Evolutionary conservation across 2,888 invertebrate genomes (phyloP).

Genomic region (Drosophila pullipes): DNA sequence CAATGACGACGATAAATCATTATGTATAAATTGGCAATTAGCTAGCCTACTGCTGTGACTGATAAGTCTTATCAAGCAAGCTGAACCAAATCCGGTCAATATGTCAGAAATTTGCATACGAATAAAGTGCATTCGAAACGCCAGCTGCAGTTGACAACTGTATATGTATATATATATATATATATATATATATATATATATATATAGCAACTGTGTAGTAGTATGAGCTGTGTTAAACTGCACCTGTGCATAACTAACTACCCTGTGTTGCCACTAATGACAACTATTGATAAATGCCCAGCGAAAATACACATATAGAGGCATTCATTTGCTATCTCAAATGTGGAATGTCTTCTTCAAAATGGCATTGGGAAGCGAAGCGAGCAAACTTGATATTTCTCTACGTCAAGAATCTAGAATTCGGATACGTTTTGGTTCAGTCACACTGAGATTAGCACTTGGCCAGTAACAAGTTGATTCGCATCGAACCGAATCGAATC

Average conservation of each 20-base stretch:
- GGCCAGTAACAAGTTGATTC: slow-evolving; percentile 2
- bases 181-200: not conserved
- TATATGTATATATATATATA: not conserved
- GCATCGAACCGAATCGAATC: not conserved
- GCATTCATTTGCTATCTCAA: not conserved
- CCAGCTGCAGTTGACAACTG: slow-evolving; percentile 5
- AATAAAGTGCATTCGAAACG: slow-evolving; percentile 39
- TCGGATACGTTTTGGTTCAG: not conserved
- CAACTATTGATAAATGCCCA: slow-evolving; percentile 3
- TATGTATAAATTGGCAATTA: too few relatives aligned
- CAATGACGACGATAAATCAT: slow-evolving; percentile 1
- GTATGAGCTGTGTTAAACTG: slow-evolving; percentile 10
- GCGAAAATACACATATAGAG: not conserved
- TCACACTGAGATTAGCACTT: not conserved
- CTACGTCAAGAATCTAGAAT: not conserved
- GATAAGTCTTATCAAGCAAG: slow-evolving; percentile 42
- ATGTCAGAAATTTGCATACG: slow-evolving; percentile 56
- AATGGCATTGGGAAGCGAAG: not conserved
- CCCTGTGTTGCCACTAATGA: not conserved
- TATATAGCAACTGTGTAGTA: not conserved
- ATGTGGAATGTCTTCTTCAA: not conserved
- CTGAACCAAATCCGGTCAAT: slow-evolving; percentile 30
- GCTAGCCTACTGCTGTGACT: not conserved
- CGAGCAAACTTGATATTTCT: not conserved
- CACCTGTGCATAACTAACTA: slow-evolving; percentile 10